Base-by-base conservation (phyloP, 2,797 vertebrate genomes). In the Poeciliopsis infans region DNA sequence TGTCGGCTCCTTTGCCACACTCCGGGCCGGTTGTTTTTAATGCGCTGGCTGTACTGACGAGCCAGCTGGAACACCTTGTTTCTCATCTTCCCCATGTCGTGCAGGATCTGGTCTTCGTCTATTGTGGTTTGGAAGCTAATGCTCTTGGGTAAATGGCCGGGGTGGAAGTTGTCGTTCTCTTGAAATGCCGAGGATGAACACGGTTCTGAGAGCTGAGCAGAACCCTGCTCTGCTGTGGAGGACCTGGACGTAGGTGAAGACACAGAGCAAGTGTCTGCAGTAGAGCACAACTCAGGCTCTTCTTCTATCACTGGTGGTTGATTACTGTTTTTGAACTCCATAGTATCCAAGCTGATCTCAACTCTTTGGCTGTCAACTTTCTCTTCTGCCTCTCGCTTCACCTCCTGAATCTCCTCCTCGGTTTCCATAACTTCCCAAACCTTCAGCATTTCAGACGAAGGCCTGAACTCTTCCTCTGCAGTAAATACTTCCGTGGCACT, bases 31-130 rank as follows among this genome's bases (percentile, higher is more conserved):
- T 92, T 96, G 81, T 94, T 97, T 91, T 97, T 99, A 86, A 99
- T 98, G 75, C 98, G 97, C 85, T 99, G 98, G 90, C 98, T 99
- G 92, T 98, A 99, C 89, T 98, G 97, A 64, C 98, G 96, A 0
- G 98, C 98, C 91, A 99, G 87, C 90, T 97, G 97, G 92, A 97
- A 98, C 61, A 99, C 98, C 91, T 97, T 98, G 89, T 95, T 97
- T 88, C 96, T 97, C 89, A 97, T 91, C 23, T 95, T 96, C 69
- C 97, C 97, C 25, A 96, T 95, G 85, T 97, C 90, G 12, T 96
- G 95, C 12, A 95, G 85, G 76, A 96, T 92, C 79, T 95, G 88
- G 69, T 96, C 95, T 33, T 96, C 95, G 3, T 96, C 95, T 41
- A 84, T 81, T 47, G 90, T 90, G 6, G 91, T 82, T 71, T 87